These are phyloP conservation scores for Hirudinaria manillensis DNA, from an alignment of 2,888 invertebrate species.

Conservation along the genomic window DNA sequence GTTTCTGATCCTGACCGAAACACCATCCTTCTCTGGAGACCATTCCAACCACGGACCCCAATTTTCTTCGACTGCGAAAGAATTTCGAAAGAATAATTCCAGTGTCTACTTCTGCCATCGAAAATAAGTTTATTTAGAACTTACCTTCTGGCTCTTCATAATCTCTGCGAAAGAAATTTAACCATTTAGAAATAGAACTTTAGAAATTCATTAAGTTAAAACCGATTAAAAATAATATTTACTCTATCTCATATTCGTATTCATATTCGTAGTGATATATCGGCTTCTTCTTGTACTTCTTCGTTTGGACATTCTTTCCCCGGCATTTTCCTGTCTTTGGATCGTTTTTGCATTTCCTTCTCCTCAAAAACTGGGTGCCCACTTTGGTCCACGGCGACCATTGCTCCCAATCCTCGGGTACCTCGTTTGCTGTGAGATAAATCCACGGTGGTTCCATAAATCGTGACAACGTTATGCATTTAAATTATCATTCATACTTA, in stretches of 20 bases:
- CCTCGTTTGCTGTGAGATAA: not conserved
- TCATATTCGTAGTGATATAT: not conserved
- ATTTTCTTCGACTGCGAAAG: not conserved
- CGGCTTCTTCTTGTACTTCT: conserved; percentile 8
- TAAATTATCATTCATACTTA: not conserved
- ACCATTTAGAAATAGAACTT: not conserved
- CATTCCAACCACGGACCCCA: conserved; percentile 10
- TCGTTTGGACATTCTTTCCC: conserved; percentile 9
- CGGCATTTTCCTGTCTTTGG: not conserved
- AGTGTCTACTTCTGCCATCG: too few relatives aligned
- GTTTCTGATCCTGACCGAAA: not conserved
- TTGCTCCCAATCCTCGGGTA: conserved; percentile 23
- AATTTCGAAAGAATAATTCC: too few relatives aligned
- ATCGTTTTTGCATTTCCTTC: conserved; percentile 15
- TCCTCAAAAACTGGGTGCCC: not conserved
- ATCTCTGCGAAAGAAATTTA: too few relatives aligned
- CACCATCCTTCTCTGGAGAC: conserved; percentile 3
- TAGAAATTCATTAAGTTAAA: not conserved
- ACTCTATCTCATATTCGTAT: not conserved
- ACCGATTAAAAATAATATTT: not conserved
- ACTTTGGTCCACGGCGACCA: conserved; percentile 13
- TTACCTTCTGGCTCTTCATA: not conserved
- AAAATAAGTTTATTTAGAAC: too few relatives aligned
- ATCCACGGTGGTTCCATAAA: not conserved
- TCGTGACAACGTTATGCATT: not conserved